Percentiles rank a stretch among this genome's conserved stretches.
Evolutionary conservation across 2,888 invertebrate genomes (phyloP).

Genomic region (Zele albiditarsus): DNA sequence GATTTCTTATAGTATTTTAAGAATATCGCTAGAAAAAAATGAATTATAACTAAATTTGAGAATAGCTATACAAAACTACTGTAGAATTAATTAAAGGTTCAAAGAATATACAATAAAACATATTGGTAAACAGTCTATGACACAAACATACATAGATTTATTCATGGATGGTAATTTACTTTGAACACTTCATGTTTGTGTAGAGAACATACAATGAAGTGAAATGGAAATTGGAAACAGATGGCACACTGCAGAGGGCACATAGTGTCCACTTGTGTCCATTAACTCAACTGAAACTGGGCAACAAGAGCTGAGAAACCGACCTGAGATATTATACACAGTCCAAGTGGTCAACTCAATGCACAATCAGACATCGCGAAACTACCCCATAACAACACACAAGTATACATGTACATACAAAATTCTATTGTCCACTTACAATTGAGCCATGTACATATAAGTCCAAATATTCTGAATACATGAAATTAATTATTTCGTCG

Average conservation of each 20-base stretch:
- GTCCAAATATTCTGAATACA: too few species aligned
- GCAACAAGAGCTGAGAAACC: background rate
- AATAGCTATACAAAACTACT: too few species aligned
- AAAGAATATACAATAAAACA: background rate
- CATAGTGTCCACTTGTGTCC: background rate
- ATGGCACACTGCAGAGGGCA: background rate
- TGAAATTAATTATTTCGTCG: too few species aligned
- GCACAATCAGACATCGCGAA: background rate
- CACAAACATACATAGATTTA: background rate
- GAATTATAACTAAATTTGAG: too few species aligned
- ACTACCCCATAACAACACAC: background rate
- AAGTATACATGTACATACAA: background rate
- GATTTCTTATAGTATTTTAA: too few species aligned
- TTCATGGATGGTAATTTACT: background rate
- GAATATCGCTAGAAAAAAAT: too few species aligned
- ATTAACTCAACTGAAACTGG: constrained; percentile 1
- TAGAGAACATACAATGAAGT: background rate
- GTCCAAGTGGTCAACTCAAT: constrained; percentile 1
- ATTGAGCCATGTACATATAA: too few species aligned
- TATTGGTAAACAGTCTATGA: background rate
- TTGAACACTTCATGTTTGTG: background rate
- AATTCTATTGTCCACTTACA: too few species aligned
- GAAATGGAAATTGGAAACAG: background rate
- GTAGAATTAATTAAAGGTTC: too few species aligned
- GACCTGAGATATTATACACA: background rate